These are phyloP conservation scores for Anthopleura sola DNA, from an alignment of 64 coral and sea anemone genomes.

Conservation along the genomic window DNA sequence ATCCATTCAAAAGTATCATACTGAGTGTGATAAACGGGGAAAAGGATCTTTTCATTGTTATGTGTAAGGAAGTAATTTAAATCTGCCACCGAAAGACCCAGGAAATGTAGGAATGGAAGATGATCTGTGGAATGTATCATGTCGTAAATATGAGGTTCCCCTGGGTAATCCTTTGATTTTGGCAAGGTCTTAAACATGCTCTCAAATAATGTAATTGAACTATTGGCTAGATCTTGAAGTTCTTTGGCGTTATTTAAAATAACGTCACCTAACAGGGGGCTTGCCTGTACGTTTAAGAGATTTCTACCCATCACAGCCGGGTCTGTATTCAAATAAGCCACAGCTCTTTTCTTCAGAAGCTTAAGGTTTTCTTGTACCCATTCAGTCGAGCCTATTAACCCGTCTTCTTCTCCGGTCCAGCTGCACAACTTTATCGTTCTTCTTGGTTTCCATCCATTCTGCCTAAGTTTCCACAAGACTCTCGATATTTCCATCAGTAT, in stretches of 20 bases:
- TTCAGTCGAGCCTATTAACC: constrained; percentile 36
- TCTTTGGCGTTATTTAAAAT: constrained; percentile 29
- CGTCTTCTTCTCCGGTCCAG: constrained; percentile 44
- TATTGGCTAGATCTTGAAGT: constrained; percentile 5
- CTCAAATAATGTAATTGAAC: too few species aligned
- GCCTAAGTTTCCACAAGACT: constrained; percentile 18
- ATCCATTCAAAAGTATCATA: too few species aligned
- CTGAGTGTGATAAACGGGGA: too few species aligned
- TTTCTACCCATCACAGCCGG: constrained; percentile 20
- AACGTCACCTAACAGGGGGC: constrained; percentile 19
- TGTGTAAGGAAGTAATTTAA: too few species aligned
- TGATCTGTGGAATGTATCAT: too few species aligned
- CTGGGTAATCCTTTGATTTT: too few species aligned
- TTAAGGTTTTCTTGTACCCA: constrained; percentile 44
- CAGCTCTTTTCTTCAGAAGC: constrained; percentile 29
- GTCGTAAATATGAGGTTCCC: too few species aligned
- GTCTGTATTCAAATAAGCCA: constrained; percentile 47
- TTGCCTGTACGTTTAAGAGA: constrained; percentile 6
- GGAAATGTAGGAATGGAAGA: too few species aligned
- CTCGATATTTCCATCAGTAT: constrained; percentile 52
- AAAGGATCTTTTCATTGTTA: too few species aligned
- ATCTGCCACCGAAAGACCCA: too few species aligned
- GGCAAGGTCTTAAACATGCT: too few species aligned
- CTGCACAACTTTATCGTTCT: constrained; percentile 53
- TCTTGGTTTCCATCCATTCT: constrained; percentile 44